Conservation (phyloP, 2,797 vertebrate genomes). For the Characodon lateralis region DNA sequence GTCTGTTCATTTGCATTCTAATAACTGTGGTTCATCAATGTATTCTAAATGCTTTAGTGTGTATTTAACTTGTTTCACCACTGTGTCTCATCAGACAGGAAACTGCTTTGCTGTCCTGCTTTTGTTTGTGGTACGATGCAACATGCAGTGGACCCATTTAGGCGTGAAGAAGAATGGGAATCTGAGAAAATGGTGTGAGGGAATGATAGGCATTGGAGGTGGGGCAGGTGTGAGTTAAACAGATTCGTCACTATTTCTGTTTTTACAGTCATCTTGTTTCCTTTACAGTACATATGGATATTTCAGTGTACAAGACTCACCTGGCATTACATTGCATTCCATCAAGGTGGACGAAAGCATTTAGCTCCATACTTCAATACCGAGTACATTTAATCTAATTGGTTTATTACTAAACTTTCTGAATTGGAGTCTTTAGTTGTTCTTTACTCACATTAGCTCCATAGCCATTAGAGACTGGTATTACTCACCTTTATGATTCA, state of each 20-base stretch:
- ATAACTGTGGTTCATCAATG: conserved; percentile 10
- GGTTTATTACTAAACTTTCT: background rate
- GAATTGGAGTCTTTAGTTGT: background rate
- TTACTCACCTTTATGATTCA: background rate
- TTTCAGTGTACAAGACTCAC: background rate
- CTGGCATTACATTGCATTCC: background rate
- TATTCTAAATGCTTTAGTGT: conserved; percentile 20
- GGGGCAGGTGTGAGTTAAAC: conserved; percentile 1
- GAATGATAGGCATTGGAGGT: background rate
- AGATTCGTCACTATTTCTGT: background rate
- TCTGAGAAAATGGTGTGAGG: background rate
- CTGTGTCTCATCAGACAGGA: conserved; percentile 1
- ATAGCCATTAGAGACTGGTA: background rate
- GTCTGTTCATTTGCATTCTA: conserved; percentile 15
- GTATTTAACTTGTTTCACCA: conserved; percentile 3
- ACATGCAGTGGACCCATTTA: conserved; percentile 6
- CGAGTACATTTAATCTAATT: background rate
- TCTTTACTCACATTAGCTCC: background rate
- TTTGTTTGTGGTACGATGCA: conserved; percentile 10
- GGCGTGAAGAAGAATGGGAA: conserved; percentile 6
- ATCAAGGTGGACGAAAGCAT: background rate
- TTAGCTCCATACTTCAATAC: background rate
- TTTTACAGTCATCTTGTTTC: background rate
- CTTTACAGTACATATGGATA: background rate
- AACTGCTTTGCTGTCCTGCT: conserved; percentile 21